A percentile compares a stretch with the other conserved stretches of the same genome.
These are phyloP conservation scores for Eupeodes luniger DNA, from an alignment of 2,888 invertebrate genomes.

Conservation along the genomic window DNA sequence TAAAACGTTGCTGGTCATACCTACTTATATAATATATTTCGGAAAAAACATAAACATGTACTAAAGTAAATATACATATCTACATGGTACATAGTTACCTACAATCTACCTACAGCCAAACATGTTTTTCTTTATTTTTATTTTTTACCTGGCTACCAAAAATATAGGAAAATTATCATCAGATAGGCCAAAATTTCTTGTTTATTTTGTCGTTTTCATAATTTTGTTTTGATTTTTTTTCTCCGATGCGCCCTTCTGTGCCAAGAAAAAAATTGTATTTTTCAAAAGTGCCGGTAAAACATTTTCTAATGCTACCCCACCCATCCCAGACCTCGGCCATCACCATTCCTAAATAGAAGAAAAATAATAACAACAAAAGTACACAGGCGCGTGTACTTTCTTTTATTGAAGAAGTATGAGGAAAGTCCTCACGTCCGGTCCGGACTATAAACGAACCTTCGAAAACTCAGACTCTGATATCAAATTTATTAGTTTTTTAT, in stretches of 20 bases:
- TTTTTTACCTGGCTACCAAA: constrained; percentile 8
- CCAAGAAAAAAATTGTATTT: constrained; percentile 10
- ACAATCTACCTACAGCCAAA: background rate
- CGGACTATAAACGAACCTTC: background rate
- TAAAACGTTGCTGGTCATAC: constrained; percentile 33
- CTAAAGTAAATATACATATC: background rate
- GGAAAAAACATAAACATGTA: constrained; percentile 8
- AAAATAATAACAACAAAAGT: constrained; percentile 7
- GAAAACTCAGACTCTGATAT: too few species aligned
- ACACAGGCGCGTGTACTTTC: constrained; percentile 9
- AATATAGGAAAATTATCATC: constrained; percentile 48
- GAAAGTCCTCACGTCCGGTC: constrained; percentile 5
- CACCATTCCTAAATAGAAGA: background rate
- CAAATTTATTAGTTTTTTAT: too few species aligned
- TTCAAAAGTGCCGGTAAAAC: constrained; percentile 48
- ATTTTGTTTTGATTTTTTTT: constrained; percentile 10
- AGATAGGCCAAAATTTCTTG: constrained; percentile 59
- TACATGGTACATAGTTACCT: background rate
- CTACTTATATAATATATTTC: constrained; percentile 17
- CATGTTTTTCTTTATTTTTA: background rate
- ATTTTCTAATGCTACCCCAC: constrained; percentile 48
- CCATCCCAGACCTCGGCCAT: too few species aligned
- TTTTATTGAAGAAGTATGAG: background rate
- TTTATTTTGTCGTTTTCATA: constrained; percentile 56
- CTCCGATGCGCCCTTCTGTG: constrained; percentile 15